A percentile compares a stretch with the other conserved stretches of the same genome.
Evolutionary conservation across 2,797 vertebrate species (phyloP).

Genomic region (Pseudochaenichthys georgianus): DNA sequence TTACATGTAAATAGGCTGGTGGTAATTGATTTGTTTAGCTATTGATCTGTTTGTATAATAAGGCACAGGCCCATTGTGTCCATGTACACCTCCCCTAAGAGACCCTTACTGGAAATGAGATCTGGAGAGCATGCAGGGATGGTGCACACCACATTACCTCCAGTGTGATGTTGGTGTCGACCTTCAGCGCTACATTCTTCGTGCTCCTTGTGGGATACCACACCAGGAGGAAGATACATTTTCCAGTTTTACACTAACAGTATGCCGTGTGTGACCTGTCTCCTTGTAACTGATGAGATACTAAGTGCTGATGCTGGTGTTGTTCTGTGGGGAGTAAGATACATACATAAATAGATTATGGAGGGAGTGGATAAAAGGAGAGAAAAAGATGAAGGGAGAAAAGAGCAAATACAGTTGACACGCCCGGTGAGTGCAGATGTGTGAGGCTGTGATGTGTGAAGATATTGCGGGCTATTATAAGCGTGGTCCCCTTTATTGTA

Average conservation of each 20-base stretch:
- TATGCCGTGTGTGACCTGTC: conserved; percentile 59
- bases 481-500: conserved; percentile 78
- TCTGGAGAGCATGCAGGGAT: conserved; percentile 18
- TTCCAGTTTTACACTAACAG: conserved; percentile 43
- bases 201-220: conserved; percentile 50
- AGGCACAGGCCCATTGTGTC: conserved; percentile 36
- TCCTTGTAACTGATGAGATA: conserved; percentile 69
- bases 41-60: conserved; percentile 77
- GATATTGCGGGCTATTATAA: conserved; percentile 77
- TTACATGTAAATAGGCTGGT: conserved; percentile 49
- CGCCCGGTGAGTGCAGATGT: conserved; percentile 65
- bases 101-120: conserved; percentile 57
- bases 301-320: conserved; percentile 77
- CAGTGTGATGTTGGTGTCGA: conserved; percentile 54
- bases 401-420: conserved; percentile 69
- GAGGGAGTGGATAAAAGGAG: conserved; percentile 36
- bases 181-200: conserved; percentile 60
- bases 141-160: conserved; percentile 50
- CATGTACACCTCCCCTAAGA: conserved; percentile 47
- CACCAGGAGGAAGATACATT: conserved; percentile 48
- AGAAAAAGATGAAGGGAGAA: conserved; percentile 47
- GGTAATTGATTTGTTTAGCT: conserved; percentile 70
- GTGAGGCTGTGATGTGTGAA: conserved; percentile 80
- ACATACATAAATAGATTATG: conserved; percentile 73
- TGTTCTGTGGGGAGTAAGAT: conserved; percentile 62